These are phyloP conservation scores for Gyps fulvus DNA, from an alignment of 2,113 vertebrate genomes.

Conservation along the genomic window DNA sequence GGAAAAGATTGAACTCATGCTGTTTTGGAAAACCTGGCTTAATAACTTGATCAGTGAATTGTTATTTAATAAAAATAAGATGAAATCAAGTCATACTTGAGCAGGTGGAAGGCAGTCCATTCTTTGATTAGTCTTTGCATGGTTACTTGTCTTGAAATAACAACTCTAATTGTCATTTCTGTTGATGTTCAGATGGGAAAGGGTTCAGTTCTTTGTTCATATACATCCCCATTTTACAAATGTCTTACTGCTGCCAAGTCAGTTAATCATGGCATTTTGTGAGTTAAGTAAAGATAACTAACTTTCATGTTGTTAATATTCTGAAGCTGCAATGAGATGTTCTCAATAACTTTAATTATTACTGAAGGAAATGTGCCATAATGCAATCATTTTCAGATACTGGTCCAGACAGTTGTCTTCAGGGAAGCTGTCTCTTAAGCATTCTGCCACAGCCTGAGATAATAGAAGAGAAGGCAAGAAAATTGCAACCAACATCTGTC, in stretches of 20 bases:
- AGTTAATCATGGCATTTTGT: neutral
- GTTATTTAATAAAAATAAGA: neutral
- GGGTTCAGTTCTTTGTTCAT: neutral
- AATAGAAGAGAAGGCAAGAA: neutral
- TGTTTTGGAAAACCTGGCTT: neutral
- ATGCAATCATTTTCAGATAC: neutral
- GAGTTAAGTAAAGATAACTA: neutral
- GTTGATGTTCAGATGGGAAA: neutral
- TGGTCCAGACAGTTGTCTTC: neutral
- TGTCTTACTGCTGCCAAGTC: neutral
- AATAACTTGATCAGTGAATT: neutral
- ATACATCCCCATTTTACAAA: neutral
- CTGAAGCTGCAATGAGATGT: neutral
- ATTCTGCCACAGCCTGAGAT: neutral
- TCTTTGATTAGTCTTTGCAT: neutral
- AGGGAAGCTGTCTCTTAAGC: neutral
- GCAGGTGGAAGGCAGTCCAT: neutral
- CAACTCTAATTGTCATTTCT: neutral
- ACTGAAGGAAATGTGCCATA: neutral
- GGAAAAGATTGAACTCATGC: neutral
- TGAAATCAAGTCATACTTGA: neutral
- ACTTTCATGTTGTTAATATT: neutral
- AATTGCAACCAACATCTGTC: neutral
- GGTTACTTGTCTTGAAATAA: neutral
- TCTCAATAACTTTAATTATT: neutral